A percentile compares a stretch with the other conserved stretches of the same genome.
Conservation (phyloP, 2,888 invertebrate genomes). For the Epirrita christyi region DNA sequence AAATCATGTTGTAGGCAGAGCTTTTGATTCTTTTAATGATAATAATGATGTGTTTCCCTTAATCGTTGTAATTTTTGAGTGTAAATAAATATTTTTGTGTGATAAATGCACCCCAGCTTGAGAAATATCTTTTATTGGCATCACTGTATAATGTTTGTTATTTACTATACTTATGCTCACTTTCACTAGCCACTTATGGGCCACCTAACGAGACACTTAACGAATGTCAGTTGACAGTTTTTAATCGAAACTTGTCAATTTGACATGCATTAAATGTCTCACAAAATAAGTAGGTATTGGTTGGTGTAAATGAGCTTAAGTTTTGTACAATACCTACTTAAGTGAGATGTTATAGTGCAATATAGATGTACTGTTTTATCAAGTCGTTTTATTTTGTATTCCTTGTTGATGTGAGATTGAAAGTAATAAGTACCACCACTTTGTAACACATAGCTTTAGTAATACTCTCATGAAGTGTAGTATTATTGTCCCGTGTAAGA, state of each 20-base stretch:
- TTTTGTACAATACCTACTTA: conserved; percentile 71
- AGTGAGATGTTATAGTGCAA: conserved; percentile 84
- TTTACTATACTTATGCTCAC: no score
- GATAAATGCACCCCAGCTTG: conserved; percentile 55
- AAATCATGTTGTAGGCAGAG: conserved; percentile 3
- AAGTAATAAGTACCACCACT: no score
- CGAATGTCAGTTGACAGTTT: no score
- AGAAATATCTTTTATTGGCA: conserved; percentile 52
- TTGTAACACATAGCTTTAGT: no score
- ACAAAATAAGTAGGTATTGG: no score
- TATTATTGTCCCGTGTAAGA: no score
- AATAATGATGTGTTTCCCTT: conserved; percentile 9
- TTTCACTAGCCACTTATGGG: no score
- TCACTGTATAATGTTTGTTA: conserved; percentile 57
- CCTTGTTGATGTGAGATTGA: not conserved
- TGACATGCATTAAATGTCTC: no score
- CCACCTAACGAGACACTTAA: conserved; percentile 64
- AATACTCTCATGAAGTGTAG: no score
- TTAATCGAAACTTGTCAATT: no score
- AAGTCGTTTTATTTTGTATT: conserved; percentile 47
- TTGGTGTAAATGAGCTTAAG: no score
- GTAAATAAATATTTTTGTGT: conserved; percentile 41
- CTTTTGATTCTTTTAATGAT: conserved; percentile 8
- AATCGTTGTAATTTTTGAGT: conserved; percentile 30
- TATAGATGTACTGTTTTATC: conserved; percentile 82